phyloP scores from a whole-genome alignment of 2,888 invertebrate genomes.

The Nephrotoma appendiculata region DNA sequence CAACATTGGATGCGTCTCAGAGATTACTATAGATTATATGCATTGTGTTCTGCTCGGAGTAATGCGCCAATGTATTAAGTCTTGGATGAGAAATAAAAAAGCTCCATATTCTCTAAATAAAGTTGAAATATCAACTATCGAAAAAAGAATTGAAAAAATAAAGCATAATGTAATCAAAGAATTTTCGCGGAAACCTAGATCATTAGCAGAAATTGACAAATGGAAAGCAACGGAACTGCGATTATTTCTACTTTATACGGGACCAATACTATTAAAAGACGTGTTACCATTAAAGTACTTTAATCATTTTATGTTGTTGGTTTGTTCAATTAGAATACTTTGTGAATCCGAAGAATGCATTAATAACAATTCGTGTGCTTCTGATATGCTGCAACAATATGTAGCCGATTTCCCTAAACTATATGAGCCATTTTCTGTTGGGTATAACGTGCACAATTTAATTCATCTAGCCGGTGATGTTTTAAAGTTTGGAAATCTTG shows the following conservation, averaged over 20 bases:
- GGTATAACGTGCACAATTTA: constrained; percentile 8
- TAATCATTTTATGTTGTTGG: background rate
- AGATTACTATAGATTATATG: constrained; percentile 12
- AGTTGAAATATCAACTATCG: too few species aligned
- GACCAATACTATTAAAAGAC: background rate
- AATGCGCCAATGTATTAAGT: background rate
- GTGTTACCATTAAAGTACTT: background rate
- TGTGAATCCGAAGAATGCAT: background rate
- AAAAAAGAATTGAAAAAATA: too few species aligned
- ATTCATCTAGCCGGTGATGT: background rate
- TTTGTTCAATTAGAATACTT: background rate
- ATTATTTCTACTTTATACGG: background rate
- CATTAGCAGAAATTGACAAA: too few species aligned
- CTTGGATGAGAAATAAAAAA: background rate
- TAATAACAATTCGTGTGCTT: constrained; percentile 2
- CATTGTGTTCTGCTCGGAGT: background rate
- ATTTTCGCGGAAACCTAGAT: too few species aligned
- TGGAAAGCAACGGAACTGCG: background rate
- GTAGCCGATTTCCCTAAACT: constrained; percentile 1
- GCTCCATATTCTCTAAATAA: background rate
- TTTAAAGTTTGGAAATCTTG: too few species aligned
- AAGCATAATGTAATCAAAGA: too few species aligned
- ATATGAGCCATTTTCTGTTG: constrained; percentile 1
- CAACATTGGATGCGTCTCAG: constrained; percentile 12
- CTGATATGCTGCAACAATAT: constrained; percentile 1